These are phyloP conservation scores for Callithrix jacchus DNA, from an alignment of 2,113 vertebrate genomes.

Conservation along the genomic window DNA sequence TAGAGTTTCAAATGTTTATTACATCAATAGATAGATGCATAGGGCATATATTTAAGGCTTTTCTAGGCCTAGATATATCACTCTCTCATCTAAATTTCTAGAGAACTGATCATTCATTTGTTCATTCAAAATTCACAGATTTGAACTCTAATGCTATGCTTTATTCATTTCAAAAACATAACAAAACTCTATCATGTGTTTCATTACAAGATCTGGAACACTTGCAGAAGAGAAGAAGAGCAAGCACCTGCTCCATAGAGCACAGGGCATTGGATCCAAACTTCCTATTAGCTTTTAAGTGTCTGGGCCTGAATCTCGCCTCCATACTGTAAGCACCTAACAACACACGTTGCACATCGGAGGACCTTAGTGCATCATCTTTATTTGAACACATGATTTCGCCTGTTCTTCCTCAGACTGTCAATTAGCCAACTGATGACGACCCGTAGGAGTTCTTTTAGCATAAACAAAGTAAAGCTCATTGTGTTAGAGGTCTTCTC, in stretches of 20 bases:
- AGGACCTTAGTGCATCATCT: neutral
- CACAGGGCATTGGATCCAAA: neutral
- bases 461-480: neutral
- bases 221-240: neutral
- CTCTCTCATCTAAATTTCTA: constrained; percentile 6
- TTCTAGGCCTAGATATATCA: neutral
- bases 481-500: neutral
- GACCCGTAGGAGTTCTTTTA: neutral
- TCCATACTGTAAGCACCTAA: neutral
- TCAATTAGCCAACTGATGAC: neutral
- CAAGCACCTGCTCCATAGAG: neutral
- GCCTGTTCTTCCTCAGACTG: neutral
- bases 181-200: neutral
- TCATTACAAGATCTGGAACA: neutral
- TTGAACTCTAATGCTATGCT: neutral
- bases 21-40: neutral
- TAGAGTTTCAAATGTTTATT: neutral
- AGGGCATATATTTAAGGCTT: neutral
- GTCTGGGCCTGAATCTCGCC: neutral
- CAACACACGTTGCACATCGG: neutral
- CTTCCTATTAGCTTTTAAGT: neutral
- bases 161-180: constrained; percentile 17
- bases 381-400: neutral
- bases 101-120: neutral
- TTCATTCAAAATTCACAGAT: neutral